Percentiles rank a stretch among this genome's conserved stretches.
phyloP scores from a whole-genome alignment of 1,140 invertebrate genomes.

The Cepaea nemoralis region DNA sequence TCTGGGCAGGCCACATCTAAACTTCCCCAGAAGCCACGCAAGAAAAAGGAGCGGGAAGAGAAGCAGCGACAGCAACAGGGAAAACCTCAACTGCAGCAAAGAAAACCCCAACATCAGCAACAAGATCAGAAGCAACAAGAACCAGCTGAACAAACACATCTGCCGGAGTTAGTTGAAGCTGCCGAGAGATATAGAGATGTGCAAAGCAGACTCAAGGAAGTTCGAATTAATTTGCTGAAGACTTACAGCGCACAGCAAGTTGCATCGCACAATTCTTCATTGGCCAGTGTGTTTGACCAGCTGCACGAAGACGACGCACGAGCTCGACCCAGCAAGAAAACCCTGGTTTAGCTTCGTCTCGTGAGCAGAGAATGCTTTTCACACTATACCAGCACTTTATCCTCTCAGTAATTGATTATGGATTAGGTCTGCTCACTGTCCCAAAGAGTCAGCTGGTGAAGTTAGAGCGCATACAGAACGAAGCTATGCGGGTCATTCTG shows the following conservation, averaged over 20 bases:
- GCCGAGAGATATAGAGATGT: not conserved
- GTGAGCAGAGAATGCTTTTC: too few species aligned
- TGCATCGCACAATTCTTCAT: not conserved
- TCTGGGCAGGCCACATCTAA: not conserved
- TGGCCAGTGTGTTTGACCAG: not conserved
- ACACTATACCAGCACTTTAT: too few species aligned
- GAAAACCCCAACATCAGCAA: not conserved
- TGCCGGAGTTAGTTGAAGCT: not conserved
- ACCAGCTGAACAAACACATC: not conserved
- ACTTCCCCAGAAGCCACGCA: not conserved
- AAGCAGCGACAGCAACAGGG: not conserved
- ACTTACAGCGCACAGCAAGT: constrained; percentile 1
- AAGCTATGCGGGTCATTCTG: too few species aligned
- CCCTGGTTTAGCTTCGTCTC: not conserved
- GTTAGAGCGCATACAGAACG: too few species aligned
- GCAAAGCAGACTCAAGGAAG: not conserved
- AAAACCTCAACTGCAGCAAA: not conserved
- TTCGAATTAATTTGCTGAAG: not conserved
- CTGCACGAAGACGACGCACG: not conserved
- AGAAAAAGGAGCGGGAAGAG: not conserved
- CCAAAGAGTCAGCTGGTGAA: too few species aligned
- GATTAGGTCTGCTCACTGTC: too few species aligned
- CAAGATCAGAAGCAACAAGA: not conserved
- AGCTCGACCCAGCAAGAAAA: not conserved
- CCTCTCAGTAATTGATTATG: too few species aligned